These are phyloP conservation scores for Trissolcus basalis DNA, from an alignment of 1,140 invertebrate species.

Conservation along the genomic window DNA sequence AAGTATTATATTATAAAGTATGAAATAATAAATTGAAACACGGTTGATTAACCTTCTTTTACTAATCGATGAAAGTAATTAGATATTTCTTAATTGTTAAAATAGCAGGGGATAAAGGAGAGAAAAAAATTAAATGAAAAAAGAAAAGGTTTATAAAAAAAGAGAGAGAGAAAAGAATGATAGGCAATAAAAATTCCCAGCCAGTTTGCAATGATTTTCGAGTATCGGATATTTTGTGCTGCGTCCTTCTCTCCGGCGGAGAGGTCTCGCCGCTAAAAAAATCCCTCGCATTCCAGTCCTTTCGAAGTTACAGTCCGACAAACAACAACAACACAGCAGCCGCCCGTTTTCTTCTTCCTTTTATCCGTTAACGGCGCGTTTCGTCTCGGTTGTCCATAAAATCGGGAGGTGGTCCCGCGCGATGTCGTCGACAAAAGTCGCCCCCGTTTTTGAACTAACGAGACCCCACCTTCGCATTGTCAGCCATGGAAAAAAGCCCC, in stretches of 20 bases:
- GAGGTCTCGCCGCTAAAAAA: slow-evolving; percentile 39
- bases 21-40: too few relatives aligned
- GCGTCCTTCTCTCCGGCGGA: slow-evolving; percentile 9
- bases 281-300: slow-evolving; percentile 55
- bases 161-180: slow-evolving; percentile 13
- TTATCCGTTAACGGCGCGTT: slow-evolving; percentile 60
- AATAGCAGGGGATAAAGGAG: background rate
- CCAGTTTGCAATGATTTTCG: slow-evolving; percentile 33
- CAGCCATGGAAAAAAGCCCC: slow-evolving; percentile 20
- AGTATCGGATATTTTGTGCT: slow-evolving; percentile 6
- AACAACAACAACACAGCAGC: slow-evolving; percentile 52
- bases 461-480: slow-evolving; percentile 21
- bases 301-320: slow-evolving; percentile 58
- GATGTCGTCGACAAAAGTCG: slow-evolving; percentile 53
- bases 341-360: slow-evolving; percentile 57
- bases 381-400: slow-evolving; percentile 60
- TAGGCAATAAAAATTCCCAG: slow-evolving; percentile 31
- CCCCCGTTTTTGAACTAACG: slow-evolving; percentile 50
- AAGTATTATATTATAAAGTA: too few relatives aligned
- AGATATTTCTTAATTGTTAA: too few relatives aligned
- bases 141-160: slow-evolving; percentile 1
- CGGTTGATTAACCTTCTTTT: too few relatives aligned
- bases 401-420: slow-evolving; percentile 54
- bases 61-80: too few relatives aligned
- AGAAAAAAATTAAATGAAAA: slow-evolving; percentile 8